A percentile compares a stretch with the other conserved stretches of the same genome.
Evolutionary conservation across 1,140 invertebrate genomes (phyloP).

Genomic region (Hyles euphorbiae): DNA sequence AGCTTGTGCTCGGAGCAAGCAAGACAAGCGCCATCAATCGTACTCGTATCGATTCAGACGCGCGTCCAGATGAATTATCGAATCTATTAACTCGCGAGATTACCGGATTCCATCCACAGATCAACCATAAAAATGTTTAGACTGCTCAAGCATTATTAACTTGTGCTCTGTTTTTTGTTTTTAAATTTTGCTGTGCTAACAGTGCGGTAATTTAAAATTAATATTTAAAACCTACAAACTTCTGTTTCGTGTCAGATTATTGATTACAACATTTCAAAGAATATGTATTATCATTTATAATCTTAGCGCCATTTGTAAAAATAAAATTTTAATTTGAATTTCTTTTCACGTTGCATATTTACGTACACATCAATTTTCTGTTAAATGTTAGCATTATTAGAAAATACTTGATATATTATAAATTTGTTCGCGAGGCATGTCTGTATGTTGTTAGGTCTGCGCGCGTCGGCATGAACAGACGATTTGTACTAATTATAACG

Average conservation of each 20-base stretch:
- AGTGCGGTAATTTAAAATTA: too few species aligned
- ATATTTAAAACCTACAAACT: too few species aligned
- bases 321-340: too few species aligned
- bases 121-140: not conserved
- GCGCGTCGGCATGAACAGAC: constrained; percentile 33
- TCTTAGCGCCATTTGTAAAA: too few species aligned
- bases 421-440: constrained; percentile 9
- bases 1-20: not conserved
- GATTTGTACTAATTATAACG: constrained; percentile 73
- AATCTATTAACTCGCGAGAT: constrained; percentile 69
- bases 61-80: constrained; percentile 66
- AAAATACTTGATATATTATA: too few species aligned
- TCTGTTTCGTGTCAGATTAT: too few species aligned
- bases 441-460: constrained; percentile 41
- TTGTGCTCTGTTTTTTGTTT: not conserved
- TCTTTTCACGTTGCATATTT: too few species aligned
- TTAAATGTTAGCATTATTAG: too few species aligned
- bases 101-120: constrained; percentile 43
- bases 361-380: too few species aligned
- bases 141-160: not conserved
- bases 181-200: too few species aligned
- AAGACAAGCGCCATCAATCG: constrained; percentile 55
- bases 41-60: constrained; percentile 44
- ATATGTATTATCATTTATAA: too few species aligned
- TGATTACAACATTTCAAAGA: too few species aligned